Evolutionary conservation across 1,140 invertebrate genomes (phyloP).

Genomic region (Pararge aegeria): DNA sequence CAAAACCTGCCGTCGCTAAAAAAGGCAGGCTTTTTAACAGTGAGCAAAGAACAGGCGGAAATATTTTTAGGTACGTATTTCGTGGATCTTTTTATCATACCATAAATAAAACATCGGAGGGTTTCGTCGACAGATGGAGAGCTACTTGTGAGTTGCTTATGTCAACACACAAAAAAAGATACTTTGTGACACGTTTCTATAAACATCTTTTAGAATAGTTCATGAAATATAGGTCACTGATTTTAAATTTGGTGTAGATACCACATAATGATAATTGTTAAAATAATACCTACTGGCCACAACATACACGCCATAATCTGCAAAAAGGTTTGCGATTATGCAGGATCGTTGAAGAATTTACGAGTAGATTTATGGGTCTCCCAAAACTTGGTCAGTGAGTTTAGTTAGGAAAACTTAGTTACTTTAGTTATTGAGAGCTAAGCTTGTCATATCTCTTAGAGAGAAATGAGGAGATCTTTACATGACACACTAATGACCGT

Average conservation of each 20-base stretch:
- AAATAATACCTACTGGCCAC: not conserved
- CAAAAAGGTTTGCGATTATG: too few relatives aligned
- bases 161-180: not conserved
- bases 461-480: too few relatives aligned
- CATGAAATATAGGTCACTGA: not conserved
- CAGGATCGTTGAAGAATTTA: too few relatives aligned
- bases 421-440: too few relatives aligned
- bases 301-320: too few relatives aligned
- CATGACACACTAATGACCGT: too few relatives aligned
- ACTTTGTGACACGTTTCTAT: not conserved
- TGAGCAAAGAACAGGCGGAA: conserved; percentile 5
- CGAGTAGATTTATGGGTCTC: too few relatives aligned
- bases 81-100: conserved; percentile 11
- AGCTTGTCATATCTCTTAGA: too few relatives aligned
- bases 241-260: not conserved
- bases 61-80: conserved; percentile 6
- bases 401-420: too few relatives aligned
- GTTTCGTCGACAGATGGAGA: conserved; percentile 53
- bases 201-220: not conserved
- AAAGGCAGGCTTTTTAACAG: not conserved
- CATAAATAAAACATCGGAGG: conserved; percentile 27
- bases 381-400: too few relatives aligned
- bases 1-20: not conserved
- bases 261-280: not conserved
- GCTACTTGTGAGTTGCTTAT: conserved; percentile 1